Evolutionary conservation across 2,888 invertebrate genomes (phyloP).

Genomic region (Polymixis flavicincta): DNA sequence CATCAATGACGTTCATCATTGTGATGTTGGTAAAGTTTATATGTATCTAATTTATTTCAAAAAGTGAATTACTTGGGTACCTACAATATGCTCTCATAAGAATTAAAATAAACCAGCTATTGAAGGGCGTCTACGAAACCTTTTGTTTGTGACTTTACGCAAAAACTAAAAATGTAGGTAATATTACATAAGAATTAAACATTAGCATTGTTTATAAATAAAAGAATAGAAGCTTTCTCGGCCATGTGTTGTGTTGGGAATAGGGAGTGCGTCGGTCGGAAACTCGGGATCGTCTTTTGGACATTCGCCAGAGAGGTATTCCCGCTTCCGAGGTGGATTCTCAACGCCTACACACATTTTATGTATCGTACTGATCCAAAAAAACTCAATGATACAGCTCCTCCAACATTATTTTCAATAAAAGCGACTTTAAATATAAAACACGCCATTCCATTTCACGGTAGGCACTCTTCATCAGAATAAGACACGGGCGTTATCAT

Average conservation of each 20-base stretch:
- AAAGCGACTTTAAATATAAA: neutral
- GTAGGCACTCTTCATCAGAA: neutral
- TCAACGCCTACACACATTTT: slow-evolving; percentile 67
- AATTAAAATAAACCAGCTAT: slow-evolving; percentile 7
- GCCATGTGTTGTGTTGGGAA: slow-evolving; percentile 67
- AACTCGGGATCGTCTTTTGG: slow-evolving; percentile 77
- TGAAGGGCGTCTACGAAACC: neutral
- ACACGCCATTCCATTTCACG: neutral
- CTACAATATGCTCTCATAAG: neutral
- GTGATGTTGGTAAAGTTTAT: slow-evolving; percentile 24
- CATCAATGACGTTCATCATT: slow-evolving; percentile 74
- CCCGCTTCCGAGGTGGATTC: slow-evolving; percentile 86
- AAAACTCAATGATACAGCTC: slow-evolving; percentile 32
- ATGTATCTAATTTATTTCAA: neutral
- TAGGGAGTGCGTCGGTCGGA: slow-evolving; percentile 55
- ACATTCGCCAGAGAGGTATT: slow-evolving; percentile 81
- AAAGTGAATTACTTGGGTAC: slow-evolving; percentile 4
- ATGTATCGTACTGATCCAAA: slow-evolving; percentile 35
- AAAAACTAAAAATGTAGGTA: slow-evolving; percentile 23
- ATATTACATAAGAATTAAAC: slow-evolving; percentile 63
- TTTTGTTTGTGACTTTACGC: neutral
- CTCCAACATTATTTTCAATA: slow-evolving; percentile 14
- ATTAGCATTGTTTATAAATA: slow-evolving; percentile 71
- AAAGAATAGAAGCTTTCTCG: slow-evolving; percentile 62
- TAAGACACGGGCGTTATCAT: neutral